Evolutionary conservation across 2,113 vertebrate genomes (phyloP).

Genomic region (Motacilla tschutschensis): DNA sequence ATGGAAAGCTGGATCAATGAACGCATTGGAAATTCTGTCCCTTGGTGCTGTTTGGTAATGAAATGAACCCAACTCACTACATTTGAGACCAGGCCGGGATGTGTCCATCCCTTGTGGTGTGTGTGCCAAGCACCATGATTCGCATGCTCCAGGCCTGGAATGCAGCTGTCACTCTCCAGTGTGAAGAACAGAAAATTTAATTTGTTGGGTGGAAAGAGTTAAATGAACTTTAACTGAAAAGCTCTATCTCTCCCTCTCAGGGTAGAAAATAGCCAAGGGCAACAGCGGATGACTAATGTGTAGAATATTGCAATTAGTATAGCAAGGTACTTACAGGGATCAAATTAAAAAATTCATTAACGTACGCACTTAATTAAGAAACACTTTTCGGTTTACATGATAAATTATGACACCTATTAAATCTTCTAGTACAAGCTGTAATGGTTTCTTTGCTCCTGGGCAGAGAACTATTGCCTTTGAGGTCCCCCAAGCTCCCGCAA

Average conservation of each 20-base stretch:
- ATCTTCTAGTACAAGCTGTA: slow-evolving; percentile 93
- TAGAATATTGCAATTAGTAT: slow-evolving; percentile 99
- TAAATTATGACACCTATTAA: slow-evolving; percentile 99
- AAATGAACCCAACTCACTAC: background rate
- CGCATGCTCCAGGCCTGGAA: background rate
- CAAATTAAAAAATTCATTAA: slow-evolving; percentile 99
- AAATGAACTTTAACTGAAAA: slow-evolving; percentile 91
- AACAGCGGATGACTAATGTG: slow-evolving; percentile 99
- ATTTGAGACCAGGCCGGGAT: background rate
- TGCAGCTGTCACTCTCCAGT: slow-evolving; percentile 52
- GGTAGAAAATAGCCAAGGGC: slow-evolving; percentile 99
- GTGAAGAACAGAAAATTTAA: slow-evolving; percentile 65
- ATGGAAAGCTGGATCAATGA: background rate
- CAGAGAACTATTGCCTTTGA: slow-evolving; percentile 86
- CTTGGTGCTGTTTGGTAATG: background rate
- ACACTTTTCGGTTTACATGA: slow-evolving; percentile 99
- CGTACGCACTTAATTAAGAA: slow-evolving; percentile 99
- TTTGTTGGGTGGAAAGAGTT: slow-evolving; percentile 86
- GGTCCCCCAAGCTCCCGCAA: slow-evolving; percentile 81
- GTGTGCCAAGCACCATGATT: background rate
- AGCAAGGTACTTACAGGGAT: slow-evolving; percentile 99
- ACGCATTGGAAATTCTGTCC: background rate
- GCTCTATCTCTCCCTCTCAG: slow-evolving; percentile 78
- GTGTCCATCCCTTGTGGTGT: fast-evolving
- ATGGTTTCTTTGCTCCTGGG: slow-evolving; percentile 93